Base-by-base conservation (phyloP, 2,888 invertebrate genomes). In the Pherbina coryleti region DNA sequence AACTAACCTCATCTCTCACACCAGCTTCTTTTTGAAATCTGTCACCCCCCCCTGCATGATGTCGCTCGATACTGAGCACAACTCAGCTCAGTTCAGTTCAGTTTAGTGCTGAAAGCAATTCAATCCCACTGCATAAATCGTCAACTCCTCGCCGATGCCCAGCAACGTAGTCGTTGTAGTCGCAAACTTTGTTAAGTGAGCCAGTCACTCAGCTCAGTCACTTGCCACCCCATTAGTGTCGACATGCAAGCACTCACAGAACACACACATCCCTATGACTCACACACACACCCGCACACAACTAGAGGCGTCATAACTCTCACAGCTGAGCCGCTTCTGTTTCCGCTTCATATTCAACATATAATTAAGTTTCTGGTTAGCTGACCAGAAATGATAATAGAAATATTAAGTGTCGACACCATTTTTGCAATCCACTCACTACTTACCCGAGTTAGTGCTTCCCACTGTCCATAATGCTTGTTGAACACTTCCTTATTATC, bases 361-460 rank as follows among this genome's bases (percentile, higher is more conserved):
- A 67, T 67, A 75, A 67, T 75, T 75, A 75, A 75, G 75, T 75
- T 75, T 67, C 67, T 67, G 75, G 66, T 75, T 75, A 53, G 67
- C 75, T 66, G 53, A 66, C 75, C 67, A 75, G 51, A 53, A 25
- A 66, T 62, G 66, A 53, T 67, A 67, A 55, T 67, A 75, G 75
- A 75, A 67, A 67, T 67, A 75, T 67, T 53, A 75, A 66, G 67
- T 67, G 67, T 64, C 53, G 62, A 74, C 62, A 34, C 34, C 34
- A 37, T 22, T 51, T 71, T 5, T 17, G 14, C 28, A 28, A 25
- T n/a, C 25, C 53, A 19, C n/a, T 31, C 53, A n/a, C 11, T n/a
- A 31, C 70, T 19, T 31, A n/a, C 1, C 31, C 25, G 14, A 19
- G 51, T 25, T 28, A 19, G 22, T 25, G 19, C 67, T 17, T n/a